Conservation (phyloP, 2,888 invertebrate species). For the Epinotia ramella region DNA sequence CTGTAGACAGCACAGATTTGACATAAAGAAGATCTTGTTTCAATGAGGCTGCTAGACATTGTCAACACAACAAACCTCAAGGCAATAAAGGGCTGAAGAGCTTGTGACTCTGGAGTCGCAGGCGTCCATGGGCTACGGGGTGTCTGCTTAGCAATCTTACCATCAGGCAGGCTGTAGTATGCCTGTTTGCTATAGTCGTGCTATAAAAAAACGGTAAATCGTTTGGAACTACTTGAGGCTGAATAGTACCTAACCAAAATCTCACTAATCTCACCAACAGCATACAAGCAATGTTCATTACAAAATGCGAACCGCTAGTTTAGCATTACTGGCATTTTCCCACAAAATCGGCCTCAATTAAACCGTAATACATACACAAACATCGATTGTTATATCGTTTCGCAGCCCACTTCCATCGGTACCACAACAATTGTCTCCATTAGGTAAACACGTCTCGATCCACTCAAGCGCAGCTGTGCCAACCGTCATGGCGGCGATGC, state of each 20-base stretch:
- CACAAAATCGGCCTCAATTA: slow-evolving; percentile 16
- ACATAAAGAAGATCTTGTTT: no score
- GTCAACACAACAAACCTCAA: no score
- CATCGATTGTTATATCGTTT: slow-evolving; percentile 21
- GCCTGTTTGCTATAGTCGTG: no score
- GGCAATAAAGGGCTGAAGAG: no score
- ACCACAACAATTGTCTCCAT: slow-evolving; percentile 31
- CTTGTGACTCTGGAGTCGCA: no score
- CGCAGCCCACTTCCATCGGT: slow-evolving; percentile 18
- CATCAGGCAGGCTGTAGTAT: no score
- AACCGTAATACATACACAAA: slow-evolving; percentile 30
- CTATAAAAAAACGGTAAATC: no score
- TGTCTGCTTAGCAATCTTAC: no score
- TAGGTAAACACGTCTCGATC: slow-evolving; percentile 9
- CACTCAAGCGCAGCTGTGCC: slow-evolving; percentile 30
- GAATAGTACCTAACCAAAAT: background rate
- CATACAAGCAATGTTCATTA: background rate
- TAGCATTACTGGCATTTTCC: slow-evolving; percentile 12
- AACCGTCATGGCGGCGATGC: slow-evolving; percentile 18
- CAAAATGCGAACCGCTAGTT: background rate
- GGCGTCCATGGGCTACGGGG: no score
- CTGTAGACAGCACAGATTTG: no score
- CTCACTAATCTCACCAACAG: background rate
- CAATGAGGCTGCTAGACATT: no score
- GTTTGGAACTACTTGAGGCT: no score